These are phyloP conservation scores for Pteromalus puparum DNA, from an alignment of 1,140 invertebrate species.

Conservation along the genomic window DNA sequence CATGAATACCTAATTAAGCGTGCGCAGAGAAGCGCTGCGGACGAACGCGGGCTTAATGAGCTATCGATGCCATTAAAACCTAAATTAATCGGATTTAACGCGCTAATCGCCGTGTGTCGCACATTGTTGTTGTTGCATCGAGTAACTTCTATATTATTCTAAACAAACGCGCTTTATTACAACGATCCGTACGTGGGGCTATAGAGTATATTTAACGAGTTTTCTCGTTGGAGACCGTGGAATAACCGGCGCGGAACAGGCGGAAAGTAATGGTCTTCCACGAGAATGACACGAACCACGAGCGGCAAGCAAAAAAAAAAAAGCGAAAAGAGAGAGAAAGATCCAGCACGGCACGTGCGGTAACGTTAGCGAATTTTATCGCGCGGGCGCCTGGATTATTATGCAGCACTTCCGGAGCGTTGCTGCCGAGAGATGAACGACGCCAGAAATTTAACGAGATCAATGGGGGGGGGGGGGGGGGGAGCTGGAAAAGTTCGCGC, in stretches of 20 bases:
- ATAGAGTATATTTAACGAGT: not conserved
- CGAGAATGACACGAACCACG: conserved; percentile 12
- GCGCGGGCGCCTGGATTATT: conserved; percentile 20
- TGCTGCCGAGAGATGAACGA: conserved; percentile 30
- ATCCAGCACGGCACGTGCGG: not conserved
- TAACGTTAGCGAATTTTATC: conserved; percentile 29
- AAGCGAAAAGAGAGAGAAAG: not conserved
- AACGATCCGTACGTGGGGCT: too few species aligned
- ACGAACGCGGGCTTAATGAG: conserved; percentile 32
- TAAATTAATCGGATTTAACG: conserved; percentile 31
- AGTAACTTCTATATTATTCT: not conserved
- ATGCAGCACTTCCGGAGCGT: conserved; percentile 22
- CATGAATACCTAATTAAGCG: not conserved
- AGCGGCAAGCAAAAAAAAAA: not conserved
- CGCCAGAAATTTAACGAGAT: conserved; percentile 38
- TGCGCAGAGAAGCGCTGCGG: not conserved
- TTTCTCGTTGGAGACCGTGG: not conserved
- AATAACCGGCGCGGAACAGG: not conserved
- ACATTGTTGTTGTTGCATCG: not conserved
- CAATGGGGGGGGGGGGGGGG: conserved; percentile 19
- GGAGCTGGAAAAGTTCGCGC: conserved; percentile 28
- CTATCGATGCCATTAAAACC: conserved; percentile 28
- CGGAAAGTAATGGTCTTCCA: conserved; percentile 22
- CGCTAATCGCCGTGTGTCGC: not conserved
- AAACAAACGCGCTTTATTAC: not conserved